A percentile compares a stretch with the other conserved stretches of the same genome.
Conservation (phyloP, 1,140 invertebrate genomes). For the Amyelois transitella region DNA sequence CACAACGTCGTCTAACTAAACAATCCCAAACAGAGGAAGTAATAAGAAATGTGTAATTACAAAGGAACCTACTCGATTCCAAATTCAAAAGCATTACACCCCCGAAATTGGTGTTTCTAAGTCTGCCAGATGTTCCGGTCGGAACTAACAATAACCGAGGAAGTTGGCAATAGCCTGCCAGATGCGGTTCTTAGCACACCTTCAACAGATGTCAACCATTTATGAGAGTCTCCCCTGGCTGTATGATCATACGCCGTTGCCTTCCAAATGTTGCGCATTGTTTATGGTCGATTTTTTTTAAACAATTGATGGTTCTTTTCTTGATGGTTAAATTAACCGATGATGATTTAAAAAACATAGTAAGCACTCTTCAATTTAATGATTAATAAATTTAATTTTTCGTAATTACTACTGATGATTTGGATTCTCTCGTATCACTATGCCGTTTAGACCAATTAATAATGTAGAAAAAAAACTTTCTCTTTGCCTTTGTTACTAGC, state of each 20-base stretch:
- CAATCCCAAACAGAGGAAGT: neutral
- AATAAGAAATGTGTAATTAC: too few relatives aligned
- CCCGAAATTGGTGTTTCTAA: neutral
- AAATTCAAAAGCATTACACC: conserved; percentile 1
- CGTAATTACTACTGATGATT: too few relatives aligned
- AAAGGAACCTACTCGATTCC: neutral
- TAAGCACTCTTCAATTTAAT: too few relatives aligned
- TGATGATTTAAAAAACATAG: too few relatives aligned
- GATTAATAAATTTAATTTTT: too few relatives aligned
- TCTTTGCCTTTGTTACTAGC: too few relatives aligned
- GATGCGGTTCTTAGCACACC: conserved; percentile 8
- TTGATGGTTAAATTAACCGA: too few relatives aligned
- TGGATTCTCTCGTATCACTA: too few relatives aligned
- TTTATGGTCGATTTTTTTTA: neutral
- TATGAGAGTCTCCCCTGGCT: conserved; percentile 1
- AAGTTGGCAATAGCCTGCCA: conserved; percentile 8
- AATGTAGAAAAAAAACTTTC: too few relatives aligned
- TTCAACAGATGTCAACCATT: conserved; percentile 8
- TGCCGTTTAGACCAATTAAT: too few relatives aligned
- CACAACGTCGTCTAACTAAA: neutral
- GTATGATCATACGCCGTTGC: neutral
- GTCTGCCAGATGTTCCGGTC: conserved; percentile 9
- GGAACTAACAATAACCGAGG: conserved; percentile 10
- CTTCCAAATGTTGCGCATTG: neutral
- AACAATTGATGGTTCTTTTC: neutral